Percentiles rank a stretch among this genome's conserved stretches.
These are phyloP conservation scores for Pseudomyrmex sp. DNA, from an alignment of 1,140 invertebrate species.

Conservation along the genomic window DNA sequence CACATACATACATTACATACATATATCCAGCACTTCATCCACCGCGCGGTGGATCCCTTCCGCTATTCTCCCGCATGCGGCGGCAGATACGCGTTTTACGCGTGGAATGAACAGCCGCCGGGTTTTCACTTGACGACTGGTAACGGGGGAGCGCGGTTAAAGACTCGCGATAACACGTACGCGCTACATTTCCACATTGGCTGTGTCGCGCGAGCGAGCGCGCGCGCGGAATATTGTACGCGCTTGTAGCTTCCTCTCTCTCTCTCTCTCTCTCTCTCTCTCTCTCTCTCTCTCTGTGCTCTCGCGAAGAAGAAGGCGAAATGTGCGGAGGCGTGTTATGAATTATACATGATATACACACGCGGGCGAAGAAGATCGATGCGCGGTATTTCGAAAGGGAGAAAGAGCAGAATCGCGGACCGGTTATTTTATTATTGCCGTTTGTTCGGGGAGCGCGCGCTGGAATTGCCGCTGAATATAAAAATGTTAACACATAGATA, in stretches of 20 bases:
- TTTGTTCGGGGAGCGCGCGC: slow-evolving; percentile 7
- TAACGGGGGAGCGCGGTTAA: slow-evolving; percentile 14
- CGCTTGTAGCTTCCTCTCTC: background rate
- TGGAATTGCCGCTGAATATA: slow-evolving; percentile 1
- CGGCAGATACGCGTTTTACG: slow-evolving; percentile 21
- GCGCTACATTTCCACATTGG: no score
- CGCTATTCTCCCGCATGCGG: background rate
- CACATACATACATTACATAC: background rate
- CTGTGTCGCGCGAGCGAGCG: background rate
- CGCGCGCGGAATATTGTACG: background rate
- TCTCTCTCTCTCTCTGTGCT: background rate
- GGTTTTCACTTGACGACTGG: slow-evolving; percentile 21
- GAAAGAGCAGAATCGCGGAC: slow-evolving; percentile 34
- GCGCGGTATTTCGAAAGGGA: slow-evolving; percentile 46
- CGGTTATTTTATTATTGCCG: slow-evolving; percentile 55
- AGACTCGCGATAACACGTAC: background rate
- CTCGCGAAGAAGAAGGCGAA: slow-evolving; percentile 1
- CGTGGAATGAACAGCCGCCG: background rate
- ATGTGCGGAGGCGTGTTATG: slow-evolving; percentile 24
- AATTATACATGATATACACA: slow-evolving; percentile 41
- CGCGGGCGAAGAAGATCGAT: slow-evolving; percentile 16
- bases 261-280: background rate
- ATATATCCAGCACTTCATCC: background rate
- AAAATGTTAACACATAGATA: background rate
- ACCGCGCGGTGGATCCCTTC: background rate